Evolutionary conservation across 2,113 vertebrate genomes (phyloP), one percentile per base, ranked within the genome.

Genomic region (Arenaria interpres): DNA sequence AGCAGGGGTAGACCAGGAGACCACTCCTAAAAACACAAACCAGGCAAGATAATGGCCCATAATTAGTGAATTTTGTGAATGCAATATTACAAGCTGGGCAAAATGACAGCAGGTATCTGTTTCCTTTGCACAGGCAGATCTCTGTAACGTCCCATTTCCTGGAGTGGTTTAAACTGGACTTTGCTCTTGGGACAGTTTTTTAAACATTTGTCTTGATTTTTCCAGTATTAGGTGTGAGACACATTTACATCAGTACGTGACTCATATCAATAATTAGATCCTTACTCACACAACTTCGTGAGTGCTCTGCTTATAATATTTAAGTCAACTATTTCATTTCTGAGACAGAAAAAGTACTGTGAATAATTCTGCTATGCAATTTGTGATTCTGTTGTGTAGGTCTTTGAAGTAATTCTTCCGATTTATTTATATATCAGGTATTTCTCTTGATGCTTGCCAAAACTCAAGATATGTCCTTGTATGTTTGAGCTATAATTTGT

Each of bases 191-290:
- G 77, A 50, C 28, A 64, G 19, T 57, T 87, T 87, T 73, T 54
- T 16, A 30, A 88, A 53, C 7, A 32, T 33, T 71, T 79, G 7
- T 79, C 4, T 0, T 94, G 80, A 90, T 84, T 75, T 94, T 94
- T 78, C 51, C 43, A 51, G 10, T 28, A 53, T 72, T 92, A 78
- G 22, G 13, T 75, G 24, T 87, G 53, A 86, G 45, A 45, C 32
- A 48, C 51, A 19, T 90, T 95, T 95, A 86, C 72, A 88, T 90
- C 56, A 72, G 24, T 91, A 73, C 1, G 1, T 96, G 89, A 96
- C 48, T 96, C 77, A 87, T 76, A 68, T 64, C 73, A 88, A 27
- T 81, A 92, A 88, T 90, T 82, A 68, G 57, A 89, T 76, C 37
- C 77, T 92, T 91, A 81, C 48, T 85, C 88, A 84, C 16, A 28